A percentile compares a stretch with the other conserved stretches of the same genome.
Conservation (phyloP, 2,888 invertebrate genomes). For the Epinotia ramella region DNA sequence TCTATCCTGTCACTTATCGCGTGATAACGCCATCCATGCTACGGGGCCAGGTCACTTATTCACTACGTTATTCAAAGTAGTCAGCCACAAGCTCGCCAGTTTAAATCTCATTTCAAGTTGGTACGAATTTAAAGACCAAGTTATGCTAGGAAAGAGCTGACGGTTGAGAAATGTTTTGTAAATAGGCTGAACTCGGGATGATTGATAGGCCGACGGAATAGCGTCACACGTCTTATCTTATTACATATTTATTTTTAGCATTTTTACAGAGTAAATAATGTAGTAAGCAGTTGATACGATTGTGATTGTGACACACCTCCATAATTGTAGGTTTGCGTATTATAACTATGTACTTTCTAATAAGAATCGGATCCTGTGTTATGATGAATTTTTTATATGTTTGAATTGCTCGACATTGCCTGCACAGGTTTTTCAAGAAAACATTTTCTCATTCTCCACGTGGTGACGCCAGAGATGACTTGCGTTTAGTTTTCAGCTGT, state of each 20-base stretch:
- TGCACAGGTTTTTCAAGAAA: neutral
- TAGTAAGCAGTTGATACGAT: slow-evolving; percentile 30
- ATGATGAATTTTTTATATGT: neutral
- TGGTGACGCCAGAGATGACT: neutral
- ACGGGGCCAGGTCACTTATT: no score
- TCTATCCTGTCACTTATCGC: no score
- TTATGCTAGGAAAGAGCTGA: neutral
- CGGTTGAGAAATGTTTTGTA: neutral
- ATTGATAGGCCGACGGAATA: slow-evolving; percentile 26
- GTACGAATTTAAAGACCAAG: neutral
- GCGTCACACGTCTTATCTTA: slow-evolving; percentile 38
- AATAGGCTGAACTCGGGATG: slow-evolving; percentile 28
- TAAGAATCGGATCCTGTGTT: slow-evolving; percentile 1
- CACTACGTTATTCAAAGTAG: neutral
- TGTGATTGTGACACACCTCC: slow-evolving; percentile 43
- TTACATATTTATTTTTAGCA: slow-evolving; percentile 40
- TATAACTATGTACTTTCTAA: slow-evolving; percentile 24
- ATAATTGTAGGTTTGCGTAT: slow-evolving; percentile 18
- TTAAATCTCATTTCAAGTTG: neutral
- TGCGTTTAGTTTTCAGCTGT: no score
- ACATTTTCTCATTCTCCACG: neutral
- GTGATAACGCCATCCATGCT: no score
- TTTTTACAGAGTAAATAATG: slow-evolving; percentile 31
- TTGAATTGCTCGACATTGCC: slow-evolving; percentile 1
- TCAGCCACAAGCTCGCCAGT: neutral